Evolutionary conservation across 2,113 vertebrate species (phyloP), one percentile per base, ranked within the genome.

Genomic region (Ceratotherium simum): DNA sequence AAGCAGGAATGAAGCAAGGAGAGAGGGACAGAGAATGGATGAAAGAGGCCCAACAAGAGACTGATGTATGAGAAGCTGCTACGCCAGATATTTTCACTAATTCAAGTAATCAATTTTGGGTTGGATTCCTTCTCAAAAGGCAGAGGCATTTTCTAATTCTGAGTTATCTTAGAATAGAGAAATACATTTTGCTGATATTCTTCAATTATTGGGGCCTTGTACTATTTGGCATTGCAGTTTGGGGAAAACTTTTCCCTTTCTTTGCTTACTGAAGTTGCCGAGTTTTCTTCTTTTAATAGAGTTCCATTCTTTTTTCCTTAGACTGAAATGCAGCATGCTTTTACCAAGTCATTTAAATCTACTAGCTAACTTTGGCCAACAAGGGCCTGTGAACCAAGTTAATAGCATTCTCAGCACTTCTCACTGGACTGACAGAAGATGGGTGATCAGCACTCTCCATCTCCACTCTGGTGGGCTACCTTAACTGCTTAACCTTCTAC

Each of bases 241-340:
- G 27, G 84, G 29, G 39, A 78, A 69, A 10, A n/a, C 3, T 23
- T 75, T 73, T 31, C 36, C n/a, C 42, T 83, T 56, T 39, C 23
- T 76, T 51, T 92, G 72, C 33, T 67, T 80, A 64, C 3, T 70
- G 8, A 88, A 80, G 60, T 67, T 81, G 70, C 23, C 46, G 21
- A 23, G 64, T 56, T 96, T 91, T 84, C 42, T 81, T 62, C 48
- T 85, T 95, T 76, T 70, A 79, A 81, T 51, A 75, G 67, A n/a
- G 36, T 5, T 48, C 51, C 8, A 67, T 87, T 92, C 39, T 79
- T 81, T 80, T 56, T 16, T 14, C 60, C 58, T 60, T 76, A 54
- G 36, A 87, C 33, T 60, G 33, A 94, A 95, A 92, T 56, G 36
- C 11, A 87, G 51, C 46, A 81, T 27, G 36, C 48, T 91, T 78